Base-by-base conservation (phyloP, 2,888 invertebrate species). In the Zaprionus lineosus region DNA sequence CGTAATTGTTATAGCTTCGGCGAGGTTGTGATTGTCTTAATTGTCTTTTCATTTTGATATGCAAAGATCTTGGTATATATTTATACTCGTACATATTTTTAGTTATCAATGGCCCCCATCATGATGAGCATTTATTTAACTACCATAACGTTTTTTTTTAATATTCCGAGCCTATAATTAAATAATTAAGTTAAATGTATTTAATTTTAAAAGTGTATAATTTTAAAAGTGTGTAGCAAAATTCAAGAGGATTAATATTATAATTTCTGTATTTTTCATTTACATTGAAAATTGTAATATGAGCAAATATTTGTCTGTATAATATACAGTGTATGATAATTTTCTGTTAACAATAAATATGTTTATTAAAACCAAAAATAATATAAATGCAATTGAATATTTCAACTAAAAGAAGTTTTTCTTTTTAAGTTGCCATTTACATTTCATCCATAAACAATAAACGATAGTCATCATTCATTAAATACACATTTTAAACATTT, bases 301-400 rank as follows among this genome's bases (percentile, higher is more conserved):
- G 18, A 19, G n/a, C 37, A 19, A 29, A 39, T 26, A 37, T 48
- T 6, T 18, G 19, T 33, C 33, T 33, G 33, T 39, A 37, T 29
- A 43, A 29, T n/a, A 43, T 19, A 14, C 12, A 14, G 29, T 8
- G 29, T 39, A 39, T 18, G 14, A 9, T 18, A 12, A 39, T 39
- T 39, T 39, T 39, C 48, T 48, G 29, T 48, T 48, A 12, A 39
- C 39, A 39, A 39, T 48, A 48, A 48, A 48, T 29, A 39, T 9
- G 19, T 48, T 19, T 29, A 48, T 39, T 15, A 48, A 14, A 29
- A 9, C 9, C 14, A 48, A 48, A 29, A 39, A 6, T n/a, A 24
- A 28, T 26, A 24, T n/a, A n/a, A 26, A 12, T 28, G 26, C 16
- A 2, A 7, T 26, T 26, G 6, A 15, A 34, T 16, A 12, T 29